Evolutionary conservation across 2,113 vertebrate genomes (phyloP), one percentile per base, ranked within the genome.

Genomic region (Dipodomys spectabilis): DNA sequence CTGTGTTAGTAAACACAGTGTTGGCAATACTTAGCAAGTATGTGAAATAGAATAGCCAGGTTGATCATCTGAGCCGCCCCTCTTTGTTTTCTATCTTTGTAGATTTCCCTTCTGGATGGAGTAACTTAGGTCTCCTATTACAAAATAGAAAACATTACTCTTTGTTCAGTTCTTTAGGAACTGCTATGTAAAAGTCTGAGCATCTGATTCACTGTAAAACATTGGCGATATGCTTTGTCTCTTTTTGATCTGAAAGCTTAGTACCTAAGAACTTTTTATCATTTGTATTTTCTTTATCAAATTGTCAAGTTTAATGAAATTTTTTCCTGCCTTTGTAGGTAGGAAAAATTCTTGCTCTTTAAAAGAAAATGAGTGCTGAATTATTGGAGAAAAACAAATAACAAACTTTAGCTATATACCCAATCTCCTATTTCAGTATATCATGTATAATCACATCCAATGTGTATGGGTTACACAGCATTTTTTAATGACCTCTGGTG

Each of bases 321-420:
- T 69, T 65, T 73, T 20, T 82, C 39, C 57, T 30, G 75, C 73
- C 8, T 68, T 78, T 90, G 88, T 39, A 35, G 28, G 19, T 15
- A n/a, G 82, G 57, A 88, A 94, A 78, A 73, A 11, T 5, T 45
- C 11, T 82, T 91, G 6, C 45, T 78, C 20, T 39, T 88, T 93
- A 68, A 72, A 0, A 78, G n/a, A 88, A 86, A 91, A 91, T 39
- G 45, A 88, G 73, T 57, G 7, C 9, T 57, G 53, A 57, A 23
- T 77, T 72, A 45, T 11, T 91, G 12, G 49, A 68, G 39, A 80
- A n/a, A 86, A 83, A 74, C 49, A 87, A 89, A 79, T 20, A 82
- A 65, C 25, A 79, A 91, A 60, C 19, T 82, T 72, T 19, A 18
- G 7, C 3, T 77, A 8, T 12, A 75, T n/a, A 73, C 7, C 2